Percentiles rank a stretch among this genome's conserved stretches.
Evolutionary conservation across 2,797 vertebrate genomes (phyloP).

Genomic region (Centroberyx gerrardi): DNA sequence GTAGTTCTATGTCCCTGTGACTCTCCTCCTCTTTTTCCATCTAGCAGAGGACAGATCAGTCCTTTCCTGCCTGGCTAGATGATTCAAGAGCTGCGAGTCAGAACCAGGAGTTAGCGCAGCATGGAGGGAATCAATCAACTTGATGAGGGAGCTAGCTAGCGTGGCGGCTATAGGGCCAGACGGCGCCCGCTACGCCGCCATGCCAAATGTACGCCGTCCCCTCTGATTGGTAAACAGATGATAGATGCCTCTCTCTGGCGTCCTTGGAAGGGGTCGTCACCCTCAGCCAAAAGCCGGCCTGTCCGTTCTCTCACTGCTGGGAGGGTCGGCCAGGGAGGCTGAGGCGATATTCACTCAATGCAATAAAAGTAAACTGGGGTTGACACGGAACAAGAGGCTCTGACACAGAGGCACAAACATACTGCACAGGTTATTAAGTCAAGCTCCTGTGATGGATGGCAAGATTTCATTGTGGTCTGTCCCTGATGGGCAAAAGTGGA

Average conservation of each 20-base stretch:
- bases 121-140: conserved; percentile 38
- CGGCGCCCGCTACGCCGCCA: neutral
- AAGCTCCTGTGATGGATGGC: conserved; percentile 44
- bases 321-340: conserved; percentile 22
- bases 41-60: neutral
- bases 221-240: conserved; percentile 32
- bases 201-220: conserved; percentile 9
- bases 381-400: conserved; percentile 43
- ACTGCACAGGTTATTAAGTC: conserved; percentile 42
- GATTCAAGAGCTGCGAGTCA: conserved; percentile 26
- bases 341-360: conserved; percentile 20
- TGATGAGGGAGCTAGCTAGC: conserved; percentile 30
- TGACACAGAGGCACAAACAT: conserved; percentile 33
- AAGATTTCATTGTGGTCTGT: conserved; percentile 14
- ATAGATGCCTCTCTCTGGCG: conserved; percentile 33
- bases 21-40: neutral
- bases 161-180: conserved; percentile 16
- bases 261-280: conserved; percentile 42
- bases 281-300: conserved; percentile 8
- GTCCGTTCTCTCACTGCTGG: conserved; percentile 2
- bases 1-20: neutral
- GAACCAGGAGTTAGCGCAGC: conserved; percentile 13
- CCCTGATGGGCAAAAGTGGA: conserved; percentile 14
- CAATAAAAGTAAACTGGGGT: conserved; percentile 41
- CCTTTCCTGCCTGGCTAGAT: conserved; percentile 5